Evolutionary conservation across 2,888 invertebrate genomes (phyloP), one percentile per base, ranked within the genome.

Genomic region (Eristalinus aeneus): DNA sequence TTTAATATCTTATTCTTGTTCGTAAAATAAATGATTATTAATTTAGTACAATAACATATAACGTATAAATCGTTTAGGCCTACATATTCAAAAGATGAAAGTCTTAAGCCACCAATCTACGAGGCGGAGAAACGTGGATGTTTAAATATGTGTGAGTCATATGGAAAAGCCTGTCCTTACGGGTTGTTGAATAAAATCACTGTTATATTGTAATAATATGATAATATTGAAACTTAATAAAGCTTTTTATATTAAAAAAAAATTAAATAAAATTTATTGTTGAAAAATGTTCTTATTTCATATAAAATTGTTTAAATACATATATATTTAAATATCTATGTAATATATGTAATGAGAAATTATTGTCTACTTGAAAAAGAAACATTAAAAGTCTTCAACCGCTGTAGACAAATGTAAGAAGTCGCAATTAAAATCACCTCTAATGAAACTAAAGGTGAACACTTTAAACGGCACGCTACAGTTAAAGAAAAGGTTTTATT

Each of bases 1-100:
- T 92, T 96, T 46, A 94, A 95, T 89, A 93, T 96, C 46, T 90
- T 96, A 80, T 94, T 96, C 16, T 34, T 32, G 27, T 61, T 34
- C 32, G 16, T 61, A 9, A 58, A 23, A 16, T n/a, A 4, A 22
- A 1, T 6, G 12, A 2, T 6, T 6, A 9, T 39, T 4, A 20
- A 11, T 2, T 34, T 68, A 12, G 34, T 34, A 46, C 23, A 53
- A 73, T 63, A 68, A 53, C 64, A 39, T 12, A 16, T 6, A 39
- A 32, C 34, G 1, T 34, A 9, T 1, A 46, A 0, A n/a, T 71
- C 56, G 22, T 39, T 58, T 31, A 95, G 95, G n/a, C 95, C 95
- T 53, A 94, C 94, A 71, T 92, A 94, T 22, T 95, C 95, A 12
- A 92, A 92, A 79, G 93, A 93, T 90, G 94, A 94, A 83, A 92